A percentile compares a stretch with the other conserved stretches of the same genome.
Evolutionary conservation across 2,888 invertebrate genomes (phyloP).

Genomic region (Exocentrus adspersus): DNA sequence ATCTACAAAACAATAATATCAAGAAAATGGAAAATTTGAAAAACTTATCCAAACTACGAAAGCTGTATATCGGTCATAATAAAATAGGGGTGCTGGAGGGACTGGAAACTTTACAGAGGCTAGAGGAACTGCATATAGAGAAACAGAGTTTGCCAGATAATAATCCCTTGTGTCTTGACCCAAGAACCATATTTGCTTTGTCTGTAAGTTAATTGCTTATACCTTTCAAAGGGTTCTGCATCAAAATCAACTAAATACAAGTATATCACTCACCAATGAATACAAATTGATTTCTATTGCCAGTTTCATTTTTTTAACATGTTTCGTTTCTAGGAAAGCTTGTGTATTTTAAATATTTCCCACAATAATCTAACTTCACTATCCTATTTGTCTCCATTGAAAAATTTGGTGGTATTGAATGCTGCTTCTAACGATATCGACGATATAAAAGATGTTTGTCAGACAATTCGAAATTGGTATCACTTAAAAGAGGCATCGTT

Average conservation of each 20-base stretch:
- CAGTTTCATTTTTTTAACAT: no score
- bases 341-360: constrained; percentile 72
- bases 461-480: constrained; percentile 67
- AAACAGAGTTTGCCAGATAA: constrained; percentile 69
- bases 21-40: constrained; percentile 76
- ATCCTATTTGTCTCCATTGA: constrained; percentile 66
- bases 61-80: constrained; percentile 80
- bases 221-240: no score
- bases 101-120: constrained; percentile 68
- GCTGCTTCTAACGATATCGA: constrained; percentile 70
- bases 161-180: constrained; percentile 75
- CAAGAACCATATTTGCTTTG: constrained; percentile 68
- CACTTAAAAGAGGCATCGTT: constrained; percentile 69
- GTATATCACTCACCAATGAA: no score
- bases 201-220: constrained; percentile 67
- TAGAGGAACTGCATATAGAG: constrained; percentile 76
- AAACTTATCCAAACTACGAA: constrained; percentile 73
- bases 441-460: constrained; percentile 67
- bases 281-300: no score
- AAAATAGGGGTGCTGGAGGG: constrained; percentile 76
- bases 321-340: constrained; percentile 64
- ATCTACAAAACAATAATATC: constrained; percentile 85
- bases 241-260: no score
- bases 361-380: constrained; percentile 71
- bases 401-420: constrained; percentile 66